Percentiles rank a stretch among this genome's conserved stretches.
phyloP scores from a whole-genome alignment of 2,113 vertebrate genomes.

The Chaetodon auriga region DNA sequence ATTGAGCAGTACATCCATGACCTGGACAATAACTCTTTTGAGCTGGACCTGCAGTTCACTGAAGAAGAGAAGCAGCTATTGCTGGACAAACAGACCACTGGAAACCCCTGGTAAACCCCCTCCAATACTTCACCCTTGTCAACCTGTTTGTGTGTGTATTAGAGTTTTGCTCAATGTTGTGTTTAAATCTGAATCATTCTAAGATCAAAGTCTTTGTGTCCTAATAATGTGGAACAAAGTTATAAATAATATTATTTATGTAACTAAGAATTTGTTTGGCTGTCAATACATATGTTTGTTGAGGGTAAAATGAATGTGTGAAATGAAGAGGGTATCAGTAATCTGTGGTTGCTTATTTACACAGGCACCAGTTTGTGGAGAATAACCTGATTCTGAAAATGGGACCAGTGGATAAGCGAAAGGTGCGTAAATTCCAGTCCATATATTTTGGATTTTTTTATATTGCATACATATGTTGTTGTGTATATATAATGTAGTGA shows the following conservation, averaged over 20 bases:
- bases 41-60: constrained; percentile 97
- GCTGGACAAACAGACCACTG: constrained; percentile 94
- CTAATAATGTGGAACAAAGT: background rate
- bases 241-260: background rate
- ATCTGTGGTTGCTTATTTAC: constrained; percentile 48
- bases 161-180: background rate
- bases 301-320: background rate
- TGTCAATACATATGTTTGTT: background rate
- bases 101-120: constrained; percentile 93
- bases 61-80: constrained; percentile 95
- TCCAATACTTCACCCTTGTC: background rate
- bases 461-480: background rate
- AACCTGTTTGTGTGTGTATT: constrained; percentile 1
- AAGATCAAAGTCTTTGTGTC: background rate
- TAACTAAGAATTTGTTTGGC: background rate
- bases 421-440: constrained; percentile 84
- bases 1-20: constrained; percentile 99
- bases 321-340: background rate
- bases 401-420: constrained; percentile 99
- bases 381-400: constrained; percentile 99
- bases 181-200: background rate
- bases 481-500: background rate
- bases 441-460: background rate
- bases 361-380: constrained; percentile 99
- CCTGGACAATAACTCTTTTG: constrained; percentile 97